phyloP scores from a whole-genome alignment of 92 coral and sea anemone genomes.

The Heteractis magnifica region DNA sequence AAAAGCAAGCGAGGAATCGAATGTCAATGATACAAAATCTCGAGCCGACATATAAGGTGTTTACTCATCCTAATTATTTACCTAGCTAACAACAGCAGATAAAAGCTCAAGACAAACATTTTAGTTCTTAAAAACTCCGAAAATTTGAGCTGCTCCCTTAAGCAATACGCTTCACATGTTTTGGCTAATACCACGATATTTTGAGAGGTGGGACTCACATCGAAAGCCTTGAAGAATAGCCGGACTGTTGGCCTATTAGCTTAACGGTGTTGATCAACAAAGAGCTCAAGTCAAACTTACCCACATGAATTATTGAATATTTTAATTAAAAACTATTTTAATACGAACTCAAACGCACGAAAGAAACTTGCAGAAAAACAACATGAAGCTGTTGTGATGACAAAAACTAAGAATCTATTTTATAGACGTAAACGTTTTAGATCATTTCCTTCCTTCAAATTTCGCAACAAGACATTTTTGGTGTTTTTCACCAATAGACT shows the following conservation, averaged over 20 bases:
- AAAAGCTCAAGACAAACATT: neutral
- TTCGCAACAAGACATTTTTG: neutral
- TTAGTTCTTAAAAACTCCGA: neutral
- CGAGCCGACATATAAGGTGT: neutral
- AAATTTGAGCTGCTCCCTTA: neutral
- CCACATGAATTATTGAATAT: slow-evolving; percentile 19
- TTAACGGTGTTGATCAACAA: neutral
- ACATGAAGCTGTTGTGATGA: neutral
- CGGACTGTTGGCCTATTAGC: neutral
- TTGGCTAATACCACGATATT: neutral
- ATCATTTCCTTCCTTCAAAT: neutral
- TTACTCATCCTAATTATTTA: neutral
- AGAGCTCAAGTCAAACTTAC: neutral
- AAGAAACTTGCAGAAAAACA: neutral
- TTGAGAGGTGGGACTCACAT: neutral
- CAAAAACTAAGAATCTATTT: neutral
- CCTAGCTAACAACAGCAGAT: neutral
- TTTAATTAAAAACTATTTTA: neutral
- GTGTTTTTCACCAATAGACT: too few relatives aligned
- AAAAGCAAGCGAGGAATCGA: neutral
- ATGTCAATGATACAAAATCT: neutral
- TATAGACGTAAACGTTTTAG: neutral
- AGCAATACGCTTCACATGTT: neutral
- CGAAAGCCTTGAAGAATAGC: neutral
- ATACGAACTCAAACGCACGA: slow-evolving; percentile 8